Base-by-base conservation (phyloP, 1,140 invertebrate species). In the Drosophila eugracilis region DNA sequence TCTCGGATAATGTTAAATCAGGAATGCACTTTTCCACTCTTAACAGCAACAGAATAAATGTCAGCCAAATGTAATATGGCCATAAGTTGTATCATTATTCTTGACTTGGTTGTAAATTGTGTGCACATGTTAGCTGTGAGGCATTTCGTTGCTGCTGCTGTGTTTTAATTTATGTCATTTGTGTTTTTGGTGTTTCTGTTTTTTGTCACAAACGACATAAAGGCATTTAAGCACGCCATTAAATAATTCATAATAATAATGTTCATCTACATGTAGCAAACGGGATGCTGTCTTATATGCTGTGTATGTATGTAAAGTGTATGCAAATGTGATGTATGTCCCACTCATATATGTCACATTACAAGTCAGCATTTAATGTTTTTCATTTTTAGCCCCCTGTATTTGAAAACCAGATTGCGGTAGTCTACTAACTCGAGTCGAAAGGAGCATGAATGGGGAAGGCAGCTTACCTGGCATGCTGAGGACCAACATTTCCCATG, bases 401-500 rank as follows among this genome's bases (percentile, higher is more conserved):
- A 14, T 17, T 37, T 55, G 22, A 21, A 22, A 10, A 4, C 17
- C 50, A 22, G 24, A 30, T 41, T 39, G 19, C 26, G 22, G 47
- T 54, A 54, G 26, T 22, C 30, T 1, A 14, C 39, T n/a, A 5
- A n/a, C 19, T n/a, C n/a, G 19, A 32, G n/a, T n/a, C n/a, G n/a
- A n/a, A n/a, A n/a, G n/a, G n/a, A n/a, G n/a, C n/a, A 26, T 21
- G 6, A 41, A 24, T 14, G 7, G 15, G 4, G 10, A 50, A 26
- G 9, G 12, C 7, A 21, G 17, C 93, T 93, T 93, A 98, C 97
- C 97, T 95, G 80, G 96, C 96, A 92, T 97, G 97, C 90, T 97
- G 96, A 14, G 97, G 97, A 39, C 97, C 97, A 48, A 97, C 97
- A 89, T 96, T 97, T 90, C 96, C 96, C 78, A 95, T 94, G 92